Base-by-base conservation (phyloP, 2,888 invertebrate species). In the Metalampra italica region DNA sequence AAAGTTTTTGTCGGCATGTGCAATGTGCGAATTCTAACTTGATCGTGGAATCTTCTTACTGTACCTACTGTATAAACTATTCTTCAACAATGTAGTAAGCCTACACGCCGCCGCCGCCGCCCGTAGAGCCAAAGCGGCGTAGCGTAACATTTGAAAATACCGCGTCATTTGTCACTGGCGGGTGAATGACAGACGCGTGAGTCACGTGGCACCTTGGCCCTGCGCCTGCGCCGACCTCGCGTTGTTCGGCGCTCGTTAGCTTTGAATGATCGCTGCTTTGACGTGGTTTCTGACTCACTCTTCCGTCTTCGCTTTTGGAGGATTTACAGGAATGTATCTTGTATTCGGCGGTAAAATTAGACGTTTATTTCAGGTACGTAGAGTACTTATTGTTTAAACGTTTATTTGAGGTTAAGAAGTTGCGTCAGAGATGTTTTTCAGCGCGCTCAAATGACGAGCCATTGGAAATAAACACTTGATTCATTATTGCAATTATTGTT, bases 261-360 rank as follows among this genome's bases (percentile, higher is more conserved):
- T 71, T 60, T 76, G 72, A 78, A 66, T 65, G 62, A 78, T 78
- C 57, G 55, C 64, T 68, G 65, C 64, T 73, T 75, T 71, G 75
- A 72, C 71, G 71, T 64, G 44, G 37, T 29, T 49, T 55, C 45
- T 78, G 78, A 78, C 61, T 80, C 79, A 78, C 60, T 52, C 66
- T 81, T 81, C 82, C 81, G 75, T 65, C 61, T 70, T 54, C 62
- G 60, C 43, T 54, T 57, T 60, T 59, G 56, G 57, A 58, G 56
- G 51, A 56, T 56, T 60, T 49, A 59, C 59, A 63, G 61, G 62
- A 70, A 68, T 67, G 60, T 54, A 54, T 53, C 48, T 57, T 51
- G 48, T 47, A 44, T 39, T 47, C 32, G 30, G 29, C 29, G 14
- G 51, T 56, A 55, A 52, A 56, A 49, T 56, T 57, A 57, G 55